Evolutionary conservation across 2,797 vertebrate genomes (phyloP).

Genomic region (Allobates femoralis): DNA sequence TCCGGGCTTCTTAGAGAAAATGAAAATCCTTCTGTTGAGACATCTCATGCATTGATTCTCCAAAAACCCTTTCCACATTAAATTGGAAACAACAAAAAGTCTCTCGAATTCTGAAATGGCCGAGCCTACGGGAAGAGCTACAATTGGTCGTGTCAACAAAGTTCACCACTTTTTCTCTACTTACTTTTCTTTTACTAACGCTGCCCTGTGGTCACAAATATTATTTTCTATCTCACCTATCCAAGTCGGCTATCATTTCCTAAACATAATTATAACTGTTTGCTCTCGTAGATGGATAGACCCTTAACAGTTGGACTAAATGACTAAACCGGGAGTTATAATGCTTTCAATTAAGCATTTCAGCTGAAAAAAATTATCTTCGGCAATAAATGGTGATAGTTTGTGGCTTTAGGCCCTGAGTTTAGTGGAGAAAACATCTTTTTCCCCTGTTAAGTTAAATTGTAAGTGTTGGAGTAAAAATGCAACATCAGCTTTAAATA

Average conservation of each 20-base stretch:
- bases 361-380: conserved; percentile 70
- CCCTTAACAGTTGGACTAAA: conserved; percentile 71
- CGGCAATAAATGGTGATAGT: conserved; percentile 69
- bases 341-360: conserved; percentile 72
- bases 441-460: conserved; percentile 74
- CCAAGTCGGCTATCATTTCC: conserved; percentile 59
- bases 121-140: conserved; percentile 58
- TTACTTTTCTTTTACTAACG: conserved; percentile 54
- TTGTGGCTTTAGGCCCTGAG: conserved; percentile 70
- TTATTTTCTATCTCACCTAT: conserved; percentile 60
- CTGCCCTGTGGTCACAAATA: conserved; percentile 48
- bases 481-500: conserved; percentile 74
- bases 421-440: conserved; percentile 70
- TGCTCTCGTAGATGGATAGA: conserved; percentile 64
- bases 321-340: conserved; percentile 67
- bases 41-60: neutral
- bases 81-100: conserved; percentile 16
- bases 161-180: conserved; percentile 42
- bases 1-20: conserved; percentile 2
- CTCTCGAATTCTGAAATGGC: conserved; percentile 16
- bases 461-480: conserved; percentile 71
- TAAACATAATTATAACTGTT: conserved; percentile 67
- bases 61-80: neutral
- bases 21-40: conserved; percentile 8
- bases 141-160: conserved; percentile 62